phyloP scores from a whole-genome alignment of 2,797 vertebrate genomes.

The Gallinago solitaria region DNA sequence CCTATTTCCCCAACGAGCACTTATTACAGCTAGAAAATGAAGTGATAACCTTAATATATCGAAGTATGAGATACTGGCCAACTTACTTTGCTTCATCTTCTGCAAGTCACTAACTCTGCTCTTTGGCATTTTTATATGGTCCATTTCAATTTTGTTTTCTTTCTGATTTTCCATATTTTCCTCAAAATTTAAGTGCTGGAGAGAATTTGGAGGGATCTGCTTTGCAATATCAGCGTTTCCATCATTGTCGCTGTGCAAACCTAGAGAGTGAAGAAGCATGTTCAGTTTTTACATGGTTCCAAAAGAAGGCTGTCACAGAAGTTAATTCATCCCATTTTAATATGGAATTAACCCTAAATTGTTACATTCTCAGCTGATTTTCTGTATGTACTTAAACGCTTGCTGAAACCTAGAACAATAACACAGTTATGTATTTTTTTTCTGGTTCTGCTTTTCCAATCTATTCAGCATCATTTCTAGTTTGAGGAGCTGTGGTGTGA shows the following conservation, averaged over 20 bases:
- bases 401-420: not conserved
- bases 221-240: constrained; percentile 74
- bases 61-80: not conserved
- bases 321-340: not conserved
- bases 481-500: not conserved
- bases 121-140: constrained; percentile 74
- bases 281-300: not conserved
- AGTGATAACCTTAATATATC: not conserved
- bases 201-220: constrained; percentile 75
- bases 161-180: constrained; percentile 82
- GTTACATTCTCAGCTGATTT: not conserved
- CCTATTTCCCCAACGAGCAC: not conserved
- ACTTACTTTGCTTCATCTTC: constrained; percentile 93
- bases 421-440: not conserved
- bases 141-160: constrained; percentile 78
- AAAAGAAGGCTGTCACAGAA: not conserved
- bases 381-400: not conserved
- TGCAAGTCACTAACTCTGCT: constrained; percentile 77
- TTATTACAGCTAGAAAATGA: not conserved
- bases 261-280: constrained; percentile 34
- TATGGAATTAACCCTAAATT: accelerated
- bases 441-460: not conserved
- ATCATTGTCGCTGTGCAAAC: constrained; percentile 49
- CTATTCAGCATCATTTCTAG: not conserved
- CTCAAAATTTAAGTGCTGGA: constrained; percentile 76